Conservation (phyloP, 2,888 invertebrate genomes). For the Pachliopta kotzebuea region DNA sequence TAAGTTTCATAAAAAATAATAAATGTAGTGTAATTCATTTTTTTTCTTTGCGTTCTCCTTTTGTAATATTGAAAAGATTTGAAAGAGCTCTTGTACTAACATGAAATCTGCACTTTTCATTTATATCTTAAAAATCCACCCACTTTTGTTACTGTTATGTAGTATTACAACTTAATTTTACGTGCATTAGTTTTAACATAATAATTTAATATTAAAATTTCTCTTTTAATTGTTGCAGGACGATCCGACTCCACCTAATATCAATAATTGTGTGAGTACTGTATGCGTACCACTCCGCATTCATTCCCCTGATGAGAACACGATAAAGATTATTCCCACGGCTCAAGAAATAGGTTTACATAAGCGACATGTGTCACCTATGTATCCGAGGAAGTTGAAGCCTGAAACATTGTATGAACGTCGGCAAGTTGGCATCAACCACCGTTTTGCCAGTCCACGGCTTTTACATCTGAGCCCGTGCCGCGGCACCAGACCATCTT, state of each 20-base stretch:
- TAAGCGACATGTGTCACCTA: conserved; percentile 57
- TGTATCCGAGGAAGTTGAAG: conserved; percentile 63
- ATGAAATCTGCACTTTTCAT: no score
- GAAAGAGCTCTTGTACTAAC: no score
- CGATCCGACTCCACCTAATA: conserved; percentile 47
- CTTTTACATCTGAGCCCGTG: conserved; percentile 82
- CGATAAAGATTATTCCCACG: conserved; percentile 44
- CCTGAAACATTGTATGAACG: conserved; percentile 64
- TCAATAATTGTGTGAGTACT: conserved; percentile 49
- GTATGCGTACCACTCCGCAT: conserved; percentile 49
- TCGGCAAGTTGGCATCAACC: conserved; percentile 62
- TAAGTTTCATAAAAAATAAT: no score
- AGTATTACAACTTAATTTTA: no score
- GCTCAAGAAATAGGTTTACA: conserved; percentile 49
- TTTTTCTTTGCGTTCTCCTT: no score
- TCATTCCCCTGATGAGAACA: conserved; percentile 47
- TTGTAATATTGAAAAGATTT: no score
- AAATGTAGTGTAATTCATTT: no score
- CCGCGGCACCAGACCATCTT: conserved; percentile 84
- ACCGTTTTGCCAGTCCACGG: conserved; percentile 68
- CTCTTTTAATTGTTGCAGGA: conserved; percentile 54
- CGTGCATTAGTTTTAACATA: no score
- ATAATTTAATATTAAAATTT: background rate
- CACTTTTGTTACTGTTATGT: no score
- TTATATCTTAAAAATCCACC: no score